Evolutionary conservation across 2,113 vertebrate genomes (phyloP).

Genomic region (Forbesichthys agassizii): DNA sequence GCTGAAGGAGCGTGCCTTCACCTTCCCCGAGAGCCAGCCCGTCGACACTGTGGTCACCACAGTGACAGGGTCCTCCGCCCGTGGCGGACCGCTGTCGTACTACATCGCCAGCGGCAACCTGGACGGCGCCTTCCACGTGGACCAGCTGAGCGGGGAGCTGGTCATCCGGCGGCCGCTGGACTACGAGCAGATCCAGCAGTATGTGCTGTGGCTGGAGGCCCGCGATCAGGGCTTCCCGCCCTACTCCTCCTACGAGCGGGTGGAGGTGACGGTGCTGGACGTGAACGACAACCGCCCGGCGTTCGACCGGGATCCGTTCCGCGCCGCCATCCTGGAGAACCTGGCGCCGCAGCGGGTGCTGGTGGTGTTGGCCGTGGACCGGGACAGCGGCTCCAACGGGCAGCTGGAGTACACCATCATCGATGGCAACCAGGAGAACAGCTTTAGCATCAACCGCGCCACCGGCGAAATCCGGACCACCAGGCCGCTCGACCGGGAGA

Average conservation of each 20-base stretch:
- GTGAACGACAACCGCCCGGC: conserved; percentile 90
- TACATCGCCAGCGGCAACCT: conserved; percentile 95
- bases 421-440: conserved; percentile 87
- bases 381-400: conserved; percentile 90
- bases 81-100: conserved; percentile 88
- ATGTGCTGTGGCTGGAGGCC: conserved; percentile 92
- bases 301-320: conserved; percentile 88
- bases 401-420: conserved; percentile 88
- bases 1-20: conserved; percentile 83
- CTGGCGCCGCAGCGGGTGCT: conserved; percentile 86
- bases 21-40: conserved; percentile 89
- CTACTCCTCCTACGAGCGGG: conserved; percentile 91
- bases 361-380: conserved; percentile 83
- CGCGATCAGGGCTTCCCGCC: conserved; percentile 94
- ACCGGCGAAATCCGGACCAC: conserved; percentile 92
- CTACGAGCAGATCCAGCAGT: conserved; percentile 90
- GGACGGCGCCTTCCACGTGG: conserved; percentile 87
- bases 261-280: conserved; percentile 87
- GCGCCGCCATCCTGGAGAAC: conserved; percentile 88
- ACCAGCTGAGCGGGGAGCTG: conserved; percentile 90
- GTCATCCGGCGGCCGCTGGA: conserved; percentile 83
- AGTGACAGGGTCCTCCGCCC: conserved; percentile 82
- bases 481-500: conserved; percentile 89
- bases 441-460: conserved; percentile 86
- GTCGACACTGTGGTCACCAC: conserved; percentile 85